These are phyloP conservation scores for Leptodactylus fallax DNA, from an alignment of 2,797 vertebrate species.

Conservation along the genomic window DNA sequence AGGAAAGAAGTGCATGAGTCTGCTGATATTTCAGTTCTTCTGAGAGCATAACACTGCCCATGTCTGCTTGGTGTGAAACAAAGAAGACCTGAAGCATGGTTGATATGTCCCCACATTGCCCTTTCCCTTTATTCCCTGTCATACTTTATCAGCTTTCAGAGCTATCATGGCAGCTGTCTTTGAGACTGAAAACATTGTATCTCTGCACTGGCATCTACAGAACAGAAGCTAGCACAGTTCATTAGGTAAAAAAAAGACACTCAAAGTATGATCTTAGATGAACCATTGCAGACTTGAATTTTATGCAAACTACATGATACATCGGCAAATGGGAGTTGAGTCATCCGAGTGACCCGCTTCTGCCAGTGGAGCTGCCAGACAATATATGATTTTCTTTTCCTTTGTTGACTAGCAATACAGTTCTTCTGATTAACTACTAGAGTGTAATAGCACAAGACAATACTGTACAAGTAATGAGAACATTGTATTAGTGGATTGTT, in stretches of 20 bases:
- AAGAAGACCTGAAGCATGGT: neutral
- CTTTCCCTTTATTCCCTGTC: neutral
- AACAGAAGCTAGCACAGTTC: neutral
- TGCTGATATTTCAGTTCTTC: neutral
- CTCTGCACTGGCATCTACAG: neutral
- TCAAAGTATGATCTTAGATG: neutral
- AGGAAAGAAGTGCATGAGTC: neutral
- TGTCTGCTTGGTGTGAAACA: neutral
- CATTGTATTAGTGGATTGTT: conserved; percentile 1
- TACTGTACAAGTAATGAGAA: neutral
- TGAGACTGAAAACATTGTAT: conserved; percentile 13
- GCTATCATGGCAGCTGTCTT: conserved; percentile 22
- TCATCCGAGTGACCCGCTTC: conserved; percentile 24
- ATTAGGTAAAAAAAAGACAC: conserved; percentile 30
- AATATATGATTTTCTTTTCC: conserved; percentile 17
- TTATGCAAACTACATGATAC: conserved; percentile 41
- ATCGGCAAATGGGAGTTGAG: conserved; percentile 29
- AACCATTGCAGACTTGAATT: conserved; percentile 6
- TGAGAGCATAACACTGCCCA: neutral
- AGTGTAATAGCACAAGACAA: neutral
- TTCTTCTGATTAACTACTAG: neutral
- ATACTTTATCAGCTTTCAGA: conserved; percentile 3
- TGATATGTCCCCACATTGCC: neutral
- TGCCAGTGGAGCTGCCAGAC: conserved; percentile 8
- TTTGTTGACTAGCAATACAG: neutral